These are phyloP conservation scores for Pan paniscus DNA, from an alignment of 2,113 vertebrate species.

Conservation along the genomic window DNA sequence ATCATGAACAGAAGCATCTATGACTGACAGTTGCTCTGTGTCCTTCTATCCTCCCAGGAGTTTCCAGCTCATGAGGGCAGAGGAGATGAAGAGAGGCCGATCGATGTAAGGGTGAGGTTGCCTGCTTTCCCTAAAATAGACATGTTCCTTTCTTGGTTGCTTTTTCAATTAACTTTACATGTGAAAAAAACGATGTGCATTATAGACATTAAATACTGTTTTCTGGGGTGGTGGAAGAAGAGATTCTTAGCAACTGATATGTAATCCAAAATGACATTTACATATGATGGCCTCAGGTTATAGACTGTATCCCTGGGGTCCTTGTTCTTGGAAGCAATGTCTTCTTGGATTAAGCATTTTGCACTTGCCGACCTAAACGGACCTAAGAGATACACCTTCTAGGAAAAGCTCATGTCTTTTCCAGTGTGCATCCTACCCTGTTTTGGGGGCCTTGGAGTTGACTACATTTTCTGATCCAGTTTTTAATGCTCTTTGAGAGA, in stretches of 20 bases:
- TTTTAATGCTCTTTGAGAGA: background rate
- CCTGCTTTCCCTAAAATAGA: background rate
- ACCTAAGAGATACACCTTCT: background rate
- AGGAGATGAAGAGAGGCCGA: background rate
- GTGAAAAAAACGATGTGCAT: background rate
- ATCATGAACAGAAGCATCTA: background rate
- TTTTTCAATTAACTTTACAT: background rate
- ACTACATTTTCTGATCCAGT: background rate
- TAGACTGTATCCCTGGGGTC: fast-evolving
- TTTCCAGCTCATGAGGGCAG: background rate
- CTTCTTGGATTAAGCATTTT: background rate
- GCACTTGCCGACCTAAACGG: background rate
- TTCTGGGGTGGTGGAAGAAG: background rate
- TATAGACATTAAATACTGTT: too few relatives aligned
- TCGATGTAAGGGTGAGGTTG: background rate
- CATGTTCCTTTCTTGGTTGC: background rate
- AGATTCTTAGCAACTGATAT: background rate
- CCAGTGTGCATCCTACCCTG: background rate
- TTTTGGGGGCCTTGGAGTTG: background rate
- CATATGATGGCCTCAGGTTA: background rate
- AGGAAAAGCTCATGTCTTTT: background rate
- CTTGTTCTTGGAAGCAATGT: background rate
- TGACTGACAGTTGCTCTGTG: background rate
- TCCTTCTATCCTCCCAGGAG: background rate
- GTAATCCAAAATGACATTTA: background rate